Percentiles rank a stretch among this genome's conserved stretches.
phyloP scores from a whole-genome alignment of 1,140 invertebrate species.

The Drosophila murphyi region DNA sequence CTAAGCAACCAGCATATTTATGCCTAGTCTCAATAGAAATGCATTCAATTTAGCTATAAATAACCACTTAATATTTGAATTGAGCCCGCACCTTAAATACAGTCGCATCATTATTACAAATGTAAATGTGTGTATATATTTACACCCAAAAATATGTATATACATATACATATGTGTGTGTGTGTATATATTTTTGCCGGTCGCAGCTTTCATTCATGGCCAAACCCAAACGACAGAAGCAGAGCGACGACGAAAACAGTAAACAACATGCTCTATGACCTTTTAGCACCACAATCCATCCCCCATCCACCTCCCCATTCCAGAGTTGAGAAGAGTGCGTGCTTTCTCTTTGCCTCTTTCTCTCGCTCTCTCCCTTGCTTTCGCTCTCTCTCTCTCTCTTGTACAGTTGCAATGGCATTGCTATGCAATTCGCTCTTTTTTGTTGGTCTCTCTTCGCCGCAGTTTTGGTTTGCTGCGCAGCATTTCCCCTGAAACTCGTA shows the following conservation, averaged over 20 bases:
- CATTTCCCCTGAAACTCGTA: conserved; percentile 80
- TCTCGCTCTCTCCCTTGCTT: conserved; percentile 14
- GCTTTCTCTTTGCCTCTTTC: conserved; percentile 15
- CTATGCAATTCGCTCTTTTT: conserved; percentile 16
- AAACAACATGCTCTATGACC: conserved; percentile 78
- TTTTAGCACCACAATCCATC: conserved; percentile 29
- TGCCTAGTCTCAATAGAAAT: too few species aligned
- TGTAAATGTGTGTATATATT: neutral
- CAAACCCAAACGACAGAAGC: conserved; percentile 31
- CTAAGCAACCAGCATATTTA: too few species aligned
- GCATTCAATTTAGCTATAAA: neutral
- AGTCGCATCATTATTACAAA: neutral
- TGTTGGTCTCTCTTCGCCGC: conserved; percentile 63
- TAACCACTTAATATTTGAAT: neutral
- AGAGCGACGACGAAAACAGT: conserved; percentile 13
- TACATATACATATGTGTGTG: neutral
- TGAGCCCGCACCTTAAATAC: neutral
- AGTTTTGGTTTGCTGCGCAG: conserved; percentile 51
- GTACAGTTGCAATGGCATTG: conserved; percentile 30
- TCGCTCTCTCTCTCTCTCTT: conserved; percentile 10
- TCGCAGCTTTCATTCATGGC: conserved; percentile 75
- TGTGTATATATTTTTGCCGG: conserved; percentile 51
- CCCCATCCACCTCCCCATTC: neutral
- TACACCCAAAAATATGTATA: neutral
- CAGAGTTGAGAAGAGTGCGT: conserved; percentile 6